Evolutionary conservation across 2,113 vertebrate genomes (phyloP), one percentile per base, ranked within the genome.

Genomic region (Coreoperca whiteheadi): DNA sequence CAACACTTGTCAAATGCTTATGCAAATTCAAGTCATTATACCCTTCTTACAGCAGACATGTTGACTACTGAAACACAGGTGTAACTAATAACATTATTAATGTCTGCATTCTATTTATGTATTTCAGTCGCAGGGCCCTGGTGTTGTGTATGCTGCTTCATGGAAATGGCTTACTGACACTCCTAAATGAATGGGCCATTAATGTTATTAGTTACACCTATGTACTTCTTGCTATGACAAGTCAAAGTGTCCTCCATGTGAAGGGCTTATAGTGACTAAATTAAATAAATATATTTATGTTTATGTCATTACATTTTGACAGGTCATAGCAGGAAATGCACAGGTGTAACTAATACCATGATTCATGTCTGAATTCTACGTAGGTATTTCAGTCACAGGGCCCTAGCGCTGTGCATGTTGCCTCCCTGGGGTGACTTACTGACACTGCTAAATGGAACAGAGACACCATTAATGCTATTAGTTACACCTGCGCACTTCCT

Each of bases 1-100:
- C 54, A 90, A 77, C 81, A 86, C 81, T 84, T 91, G 91, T 89
- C 89, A 84, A 79, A 81, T 72, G 72, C 74, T 80, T 60, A 88
- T 65, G 76, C 75, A 87, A 89, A 91, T 78, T 77, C 57, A 69
- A 84, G 77, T 39, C 41, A 79, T 74, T 83, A 75, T 28, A 56
- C 43, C 37, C 28, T 67, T 65, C 63, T 83, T 34, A 50, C 67
- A 60, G 70, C 75, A 81, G 78, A 84, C 50, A 72, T 80, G 77
- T 79, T 48, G 64, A 81, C 68, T 2, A 70, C 57, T 78, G 53
- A 53, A 84, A 79, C 79, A 65, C 50, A 28, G 39, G 67, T 86
- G 50, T 28, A 64, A 83, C 77, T 89, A 84, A 91, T 73, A 81
- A 64, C 30, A 65, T 77, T 77, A 78, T 46, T 41, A 53, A 57